phyloP scores from a whole-genome alignment of 1,140 invertebrate species.

The Drosophila chauvacae region DNA sequence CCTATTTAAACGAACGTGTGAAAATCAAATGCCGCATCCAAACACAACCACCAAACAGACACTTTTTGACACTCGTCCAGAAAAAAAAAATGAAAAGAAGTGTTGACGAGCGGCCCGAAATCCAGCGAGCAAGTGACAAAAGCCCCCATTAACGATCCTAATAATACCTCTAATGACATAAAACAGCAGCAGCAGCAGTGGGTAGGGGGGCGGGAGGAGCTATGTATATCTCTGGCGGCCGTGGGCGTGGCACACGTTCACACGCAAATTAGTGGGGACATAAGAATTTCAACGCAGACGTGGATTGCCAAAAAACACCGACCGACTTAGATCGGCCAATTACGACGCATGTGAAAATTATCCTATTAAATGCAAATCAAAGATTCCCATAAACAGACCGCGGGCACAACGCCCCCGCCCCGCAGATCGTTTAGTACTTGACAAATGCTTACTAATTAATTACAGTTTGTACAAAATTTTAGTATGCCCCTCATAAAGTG shows the following conservation, averaged over 20 bases:
- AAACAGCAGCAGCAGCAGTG: constrained; percentile 70
- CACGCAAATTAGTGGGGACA: constrained; percentile 83
- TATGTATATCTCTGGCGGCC: neutral
- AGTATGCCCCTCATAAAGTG: constrained; percentile 81
- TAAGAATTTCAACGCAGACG: constrained; percentile 74
- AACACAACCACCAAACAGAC: constrained; percentile 66
- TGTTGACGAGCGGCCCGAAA: constrained; percentile 47
- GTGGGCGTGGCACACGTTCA: constrained; percentile 60
- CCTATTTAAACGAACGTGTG: constrained; percentile 76
- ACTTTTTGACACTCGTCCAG: constrained; percentile 69
- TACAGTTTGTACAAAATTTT: constrained; percentile 85
- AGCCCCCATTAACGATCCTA: constrained; percentile 78
- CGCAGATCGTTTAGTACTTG: constrained; percentile 73
- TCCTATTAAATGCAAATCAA: constrained; percentile 83
- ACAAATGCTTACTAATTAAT: constrained; percentile 85
- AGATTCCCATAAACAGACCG: constrained; percentile 29
- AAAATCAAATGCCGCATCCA: constrained; percentile 70
- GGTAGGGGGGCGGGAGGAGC: constrained; percentile 22
- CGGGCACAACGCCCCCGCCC: constrained; percentile 1
- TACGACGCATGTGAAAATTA: constrained; percentile 84
- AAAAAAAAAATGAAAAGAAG: constrained; percentile 26
- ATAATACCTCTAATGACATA: constrained; percentile 81
- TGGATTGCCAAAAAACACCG: constrained; percentile 38
- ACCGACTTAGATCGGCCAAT: constrained; percentile 53
- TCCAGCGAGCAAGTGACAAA: constrained; percentile 73